Base-by-base conservation (phyloP, 2,888 invertebrate genomes). In the Sicus ferrugineus region DNA sequence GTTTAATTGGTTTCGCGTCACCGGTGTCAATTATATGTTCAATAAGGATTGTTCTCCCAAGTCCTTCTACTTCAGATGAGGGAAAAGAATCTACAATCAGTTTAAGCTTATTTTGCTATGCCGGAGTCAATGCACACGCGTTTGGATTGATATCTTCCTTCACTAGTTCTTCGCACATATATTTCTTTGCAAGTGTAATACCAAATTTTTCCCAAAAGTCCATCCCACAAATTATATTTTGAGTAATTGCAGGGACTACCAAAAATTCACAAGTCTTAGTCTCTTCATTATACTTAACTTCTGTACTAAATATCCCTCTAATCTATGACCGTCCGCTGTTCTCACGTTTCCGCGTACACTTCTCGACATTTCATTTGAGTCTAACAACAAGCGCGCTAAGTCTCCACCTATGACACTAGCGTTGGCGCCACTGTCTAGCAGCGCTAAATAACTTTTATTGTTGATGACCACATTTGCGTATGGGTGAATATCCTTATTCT, bases 1-100 rank as follows among this genome's bases (percentile, higher is more conserved):
- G 71, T 65, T 74, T 74, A 5, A 73, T 66, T 14, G 74, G 73
- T 30, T 67, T 61, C 1, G 73, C 52, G 2, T 67, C 58, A 0
- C 70, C 73, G 14, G 69, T 70, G 46, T 73, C 72, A 50, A 75
- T 75, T 3, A 26, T 14, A 56, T 74, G 74, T n/a, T n/a, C n/a
- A n/a, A n/a, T n/a, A n/a, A n/a, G n/a, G n/a, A n/a, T n/a, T n/a
- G n/a, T n/a, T n/a, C n/a, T n/a, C n/a, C n/a, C n/a, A n/a, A n/a
- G n/a, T n/a, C n/a, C n/a, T n/a, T n/a, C n/a, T n/a, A n/a, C n/a
- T n/a, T n/a, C n/a, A n/a, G n/a, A n/a, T n/a, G n/a, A n/a, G n/a
- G n/a, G n/a, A n/a, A n/a, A n/a, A 65, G 1, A 69, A 21, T 2
- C 30, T 28, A 26, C 42, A 62, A 11, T 62, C 16, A 14, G 54